A percentile compares a stretch with the other conserved stretches of the same genome.
phyloP scores from a whole-genome alignment of 1,140 invertebrate genomes.

The Belonocnema kinseyi region DNA sequence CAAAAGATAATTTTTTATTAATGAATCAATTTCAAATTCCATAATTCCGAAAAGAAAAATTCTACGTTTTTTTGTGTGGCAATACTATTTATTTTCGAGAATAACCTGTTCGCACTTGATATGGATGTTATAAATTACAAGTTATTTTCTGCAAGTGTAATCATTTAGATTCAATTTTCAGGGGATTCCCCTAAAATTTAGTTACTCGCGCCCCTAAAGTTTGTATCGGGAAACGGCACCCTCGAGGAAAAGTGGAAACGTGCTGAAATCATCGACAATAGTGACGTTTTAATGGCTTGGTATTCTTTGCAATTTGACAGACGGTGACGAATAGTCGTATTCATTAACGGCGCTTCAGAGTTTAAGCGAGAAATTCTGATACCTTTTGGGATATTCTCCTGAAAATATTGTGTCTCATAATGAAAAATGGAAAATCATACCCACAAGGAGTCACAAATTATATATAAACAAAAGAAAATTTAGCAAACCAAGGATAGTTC shows the following conservation, averaged over 20 bases:
- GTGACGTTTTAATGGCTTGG: constrained; percentile 10
- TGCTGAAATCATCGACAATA: constrained; percentile 26
- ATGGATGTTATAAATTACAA: background rate
- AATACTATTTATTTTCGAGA: too few relatives aligned
- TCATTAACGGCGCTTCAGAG: constrained; percentile 6
- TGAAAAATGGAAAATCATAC: background rate
- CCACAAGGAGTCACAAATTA: too few relatives aligned
- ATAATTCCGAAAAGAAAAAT: too few relatives aligned
- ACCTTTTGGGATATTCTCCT: background rate
- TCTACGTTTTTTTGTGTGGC: too few relatives aligned
- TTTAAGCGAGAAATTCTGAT: background rate
- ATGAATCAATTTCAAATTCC: too few relatives aligned
- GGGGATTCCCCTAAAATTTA: constrained; percentile 1
- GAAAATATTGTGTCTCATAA: background rate
- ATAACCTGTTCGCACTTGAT: too few relatives aligned
- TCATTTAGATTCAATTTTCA: background rate
- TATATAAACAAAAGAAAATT: too few relatives aligned
- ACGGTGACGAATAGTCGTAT: constrained; percentile 11
- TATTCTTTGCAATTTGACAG: constrained; percentile 3
- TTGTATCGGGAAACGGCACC: background rate
- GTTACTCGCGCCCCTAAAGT: background rate
- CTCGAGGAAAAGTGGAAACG: constrained; percentile 23
- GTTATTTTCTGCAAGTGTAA: constrained; percentile 9
- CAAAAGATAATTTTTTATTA: too few relatives aligned
- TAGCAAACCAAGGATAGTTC: too few relatives aligned